Percentiles rank a stretch among this genome's conserved stretches.
These are phyloP conservation scores for Ferrisia virgata DNA, from an alignment of 2,888 invertebrate genomes.

Conservation along the genomic window DNA sequence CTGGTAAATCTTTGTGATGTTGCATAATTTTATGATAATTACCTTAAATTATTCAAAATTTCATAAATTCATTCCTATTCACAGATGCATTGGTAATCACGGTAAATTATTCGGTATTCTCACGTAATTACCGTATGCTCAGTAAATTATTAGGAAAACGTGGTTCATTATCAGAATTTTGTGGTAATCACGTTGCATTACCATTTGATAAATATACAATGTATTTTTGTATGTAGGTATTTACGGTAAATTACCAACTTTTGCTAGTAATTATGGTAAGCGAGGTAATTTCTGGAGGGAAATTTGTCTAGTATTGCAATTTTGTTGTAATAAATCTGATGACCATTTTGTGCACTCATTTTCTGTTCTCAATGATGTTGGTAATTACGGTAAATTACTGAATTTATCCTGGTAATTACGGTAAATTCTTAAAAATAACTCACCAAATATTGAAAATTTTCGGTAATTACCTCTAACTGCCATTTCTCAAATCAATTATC, in stretches of 20 bases:
- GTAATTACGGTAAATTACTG: neutral
- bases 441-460: too few relatives aligned
- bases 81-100: neutral
- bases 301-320: too few relatives aligned
- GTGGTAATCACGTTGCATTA: too few relatives aligned
- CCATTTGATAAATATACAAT: too few relatives aligned
- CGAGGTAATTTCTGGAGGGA: neutral
- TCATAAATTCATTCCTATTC: too few relatives aligned
- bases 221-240: too few relatives aligned
- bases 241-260: too few relatives aligned
- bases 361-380: neutral
- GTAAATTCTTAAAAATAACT: neutral
- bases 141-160: neutral
- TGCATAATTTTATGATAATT: neutral
- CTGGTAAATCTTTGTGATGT: too few relatives aligned
- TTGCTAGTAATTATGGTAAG: too few relatives aligned
- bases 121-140: neutral
- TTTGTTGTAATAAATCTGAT: too few relatives aligned
- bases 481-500: neutral
- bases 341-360: too few relatives aligned
- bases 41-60: neutral
- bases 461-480: neutral
- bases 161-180: neutral
- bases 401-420: neutral
- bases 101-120: neutral